Percentiles rank a stretch among this genome's conserved stretches.
These are phyloP conservation scores for Sakesphorus luctuosus DNA, from an alignment of 2,113 vertebrate genomes.

Conservation along the genomic window DNA sequence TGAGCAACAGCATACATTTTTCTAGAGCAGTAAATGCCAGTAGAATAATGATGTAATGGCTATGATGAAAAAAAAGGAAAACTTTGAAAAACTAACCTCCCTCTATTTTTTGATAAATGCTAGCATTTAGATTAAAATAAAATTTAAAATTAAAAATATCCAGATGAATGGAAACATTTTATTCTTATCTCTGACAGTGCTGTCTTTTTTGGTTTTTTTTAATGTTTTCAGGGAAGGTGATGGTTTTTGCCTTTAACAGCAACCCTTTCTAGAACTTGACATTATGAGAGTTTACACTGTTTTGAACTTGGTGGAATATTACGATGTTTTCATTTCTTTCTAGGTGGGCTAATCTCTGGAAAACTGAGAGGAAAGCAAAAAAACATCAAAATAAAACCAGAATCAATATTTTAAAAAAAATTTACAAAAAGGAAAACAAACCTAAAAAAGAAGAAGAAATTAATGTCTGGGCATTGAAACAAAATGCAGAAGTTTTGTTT, in stretches of 20 bases:
- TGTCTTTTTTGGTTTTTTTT: neutral
- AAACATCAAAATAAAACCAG: neutral
- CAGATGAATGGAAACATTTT: neutral
- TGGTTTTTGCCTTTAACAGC: neutral
- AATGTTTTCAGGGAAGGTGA: neutral
- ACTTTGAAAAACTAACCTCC: neutral
- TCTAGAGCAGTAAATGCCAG: neutral
- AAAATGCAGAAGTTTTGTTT: neutral
- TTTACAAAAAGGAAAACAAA: neutral
- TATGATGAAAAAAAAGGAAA: neutral
- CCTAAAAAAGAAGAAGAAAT: neutral
- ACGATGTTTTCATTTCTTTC: neutral
- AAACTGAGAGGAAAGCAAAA: neutral
- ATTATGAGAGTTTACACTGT: neutral
- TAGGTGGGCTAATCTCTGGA: neutral
- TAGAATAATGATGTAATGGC: neutral
- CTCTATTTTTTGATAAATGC: neutral
- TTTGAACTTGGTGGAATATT: neutral
- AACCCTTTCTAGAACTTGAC: neutral
- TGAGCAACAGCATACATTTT: rapidly evolving
- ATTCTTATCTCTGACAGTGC: neutral
- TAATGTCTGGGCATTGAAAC: neutral
- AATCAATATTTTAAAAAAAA: neutral
- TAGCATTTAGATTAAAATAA: neutral
- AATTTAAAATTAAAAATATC: neutral